phyloP scores from a whole-genome alignment of 1,140 invertebrate genomes.

The Oncopodura yosiiana region DNA sequence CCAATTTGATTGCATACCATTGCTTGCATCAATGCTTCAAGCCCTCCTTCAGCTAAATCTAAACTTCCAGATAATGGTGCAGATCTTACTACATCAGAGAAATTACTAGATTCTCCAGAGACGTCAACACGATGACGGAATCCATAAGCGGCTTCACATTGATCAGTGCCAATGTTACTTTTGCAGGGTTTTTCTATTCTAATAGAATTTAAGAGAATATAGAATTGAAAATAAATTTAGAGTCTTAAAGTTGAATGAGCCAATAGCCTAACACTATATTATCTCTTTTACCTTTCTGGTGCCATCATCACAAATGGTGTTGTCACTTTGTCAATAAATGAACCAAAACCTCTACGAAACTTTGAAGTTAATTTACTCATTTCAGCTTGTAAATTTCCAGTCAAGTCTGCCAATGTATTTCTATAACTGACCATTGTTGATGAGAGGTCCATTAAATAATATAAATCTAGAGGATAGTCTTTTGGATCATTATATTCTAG shows the following conservation, averaged over 20 bases:
- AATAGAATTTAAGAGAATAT: too few relatives aligned
- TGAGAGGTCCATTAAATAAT: conserved; percentile 92
- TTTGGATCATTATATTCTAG: conserved; percentile 48
- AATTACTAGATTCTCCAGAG: too few relatives aligned
- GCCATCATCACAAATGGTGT: conserved; percentile 34
- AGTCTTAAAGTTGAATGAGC: too few relatives aligned
- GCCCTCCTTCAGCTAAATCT: conserved; percentile 62
- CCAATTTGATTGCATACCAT: conserved; percentile 45
- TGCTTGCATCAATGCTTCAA: conserved; percentile 69
- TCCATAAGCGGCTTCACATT: too few relatives aligned
- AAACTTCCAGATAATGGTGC: conserved; percentile 61
- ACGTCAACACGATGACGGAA: too few relatives aligned
- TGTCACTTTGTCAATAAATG: conserved; percentile 96
- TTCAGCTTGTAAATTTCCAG: conserved; percentile 67
- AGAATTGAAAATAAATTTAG: too few relatives aligned
- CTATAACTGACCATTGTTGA: conserved; percentile 65
- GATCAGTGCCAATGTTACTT: too few relatives aligned
- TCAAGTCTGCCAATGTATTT: too few relatives aligned
- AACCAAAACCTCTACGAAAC: conserved; percentile 92
- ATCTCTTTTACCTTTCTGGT: too few relatives aligned
- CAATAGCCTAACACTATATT: too few relatives aligned
- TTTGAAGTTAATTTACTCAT: conserved; percentile 86
- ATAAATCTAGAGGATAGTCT: conserved; percentile 91
- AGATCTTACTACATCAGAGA: too few relatives aligned
- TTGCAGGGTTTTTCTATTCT: too few relatives aligned